phyloP scores from a whole-genome alignment of 1,140 invertebrate genomes.

The Brachionus manjavacas region DNA sequence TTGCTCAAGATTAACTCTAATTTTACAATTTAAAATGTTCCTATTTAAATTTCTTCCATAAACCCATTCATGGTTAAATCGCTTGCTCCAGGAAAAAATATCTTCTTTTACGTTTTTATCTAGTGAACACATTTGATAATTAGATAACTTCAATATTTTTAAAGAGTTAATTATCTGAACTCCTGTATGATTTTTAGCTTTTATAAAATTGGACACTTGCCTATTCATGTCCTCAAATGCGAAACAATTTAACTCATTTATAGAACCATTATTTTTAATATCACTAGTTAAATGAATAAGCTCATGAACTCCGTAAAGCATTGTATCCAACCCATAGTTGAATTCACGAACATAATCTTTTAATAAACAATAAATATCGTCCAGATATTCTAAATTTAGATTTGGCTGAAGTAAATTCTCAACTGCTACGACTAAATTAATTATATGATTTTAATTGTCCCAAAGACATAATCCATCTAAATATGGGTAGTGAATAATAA shows the following conservation, averaged over 20 bases:
- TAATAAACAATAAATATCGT: constrained; percentile 12
- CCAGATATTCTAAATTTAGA: not conserved
- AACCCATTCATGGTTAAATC: not conserved
- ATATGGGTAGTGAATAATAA: not conserved
- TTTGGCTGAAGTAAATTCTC: not conserved
- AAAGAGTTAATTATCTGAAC: not conserved
- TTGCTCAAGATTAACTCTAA: not conserved
- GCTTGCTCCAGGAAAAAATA: not conserved
- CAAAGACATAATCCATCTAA: not conserved
- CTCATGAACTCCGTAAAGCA: constrained; percentile 10
- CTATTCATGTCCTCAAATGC: not conserved
- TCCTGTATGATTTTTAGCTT: not conserved
- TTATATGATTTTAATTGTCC: not conserved
- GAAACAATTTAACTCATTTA: constrained; percentile 1
- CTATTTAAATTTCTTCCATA: not conserved
- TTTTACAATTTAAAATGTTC: not conserved
- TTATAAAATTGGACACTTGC: not conserved
- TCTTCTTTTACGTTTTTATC: not conserved
- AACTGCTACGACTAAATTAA: not conserved
- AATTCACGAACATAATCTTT: not conserved
- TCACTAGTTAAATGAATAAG: not conserved
- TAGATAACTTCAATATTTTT: not conserved
- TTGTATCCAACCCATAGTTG: not conserved
- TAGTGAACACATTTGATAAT: not conserved
- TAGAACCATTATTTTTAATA: not conserved